Evolutionary conservation across 1,140 invertebrate species (phyloP).

Genomic region (Drosophila tani): DNA sequence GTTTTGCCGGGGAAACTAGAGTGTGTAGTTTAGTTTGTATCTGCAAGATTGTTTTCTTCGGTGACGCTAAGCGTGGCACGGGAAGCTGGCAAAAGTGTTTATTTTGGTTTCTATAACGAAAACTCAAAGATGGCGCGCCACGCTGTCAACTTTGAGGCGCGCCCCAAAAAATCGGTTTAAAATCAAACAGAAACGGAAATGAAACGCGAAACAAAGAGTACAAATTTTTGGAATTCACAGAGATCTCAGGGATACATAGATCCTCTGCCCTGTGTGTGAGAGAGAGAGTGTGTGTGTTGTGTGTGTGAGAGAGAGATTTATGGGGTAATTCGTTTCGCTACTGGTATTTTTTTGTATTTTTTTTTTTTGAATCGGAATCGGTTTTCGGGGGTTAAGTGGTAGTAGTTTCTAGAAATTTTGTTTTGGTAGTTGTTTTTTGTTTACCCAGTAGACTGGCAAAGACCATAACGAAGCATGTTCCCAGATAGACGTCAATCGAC

Average conservation of each 20-base stretch:
- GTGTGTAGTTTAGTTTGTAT: conserved; percentile 31
- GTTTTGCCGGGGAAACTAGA: conserved; percentile 39
- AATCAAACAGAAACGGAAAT: conserved; percentile 47
- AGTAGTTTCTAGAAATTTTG: conserved; percentile 25
- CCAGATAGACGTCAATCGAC: conserved; percentile 98
- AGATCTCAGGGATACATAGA: conserved; percentile 2
- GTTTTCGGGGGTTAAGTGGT: conserved; percentile 50
- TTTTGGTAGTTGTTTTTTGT: conserved; percentile 84
- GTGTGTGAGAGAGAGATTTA: conserved; percentile 42
- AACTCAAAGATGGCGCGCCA: conserved; percentile 33
- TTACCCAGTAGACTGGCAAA: conserved; percentile 97
- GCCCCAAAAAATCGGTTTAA: conserved; percentile 11
- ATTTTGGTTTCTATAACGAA: conserved; percentile 26
- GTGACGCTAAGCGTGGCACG: conserved; percentile 73
- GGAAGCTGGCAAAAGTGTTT: conserved; percentile 59
- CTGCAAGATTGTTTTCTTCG: conserved; percentile 50
- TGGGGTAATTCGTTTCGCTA: conserved; percentile 63
- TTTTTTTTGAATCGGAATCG: conserved; percentile 49
- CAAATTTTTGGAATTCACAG: conserved; percentile 8
- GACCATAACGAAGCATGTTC: conserved; percentile 99
- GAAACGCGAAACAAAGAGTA: conserved; percentile 14
- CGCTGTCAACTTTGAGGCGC: conserved; percentile 1
- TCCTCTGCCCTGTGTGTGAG: conserved; percentile 30
- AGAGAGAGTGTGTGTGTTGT: conserved; percentile 41
- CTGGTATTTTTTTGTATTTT: conserved; percentile 20